Percentiles rank a stretch among this genome's conserved stretches.
Conservation (phyloP, 2,113 vertebrate genomes). For the Maccullochella peelii region DNA sequence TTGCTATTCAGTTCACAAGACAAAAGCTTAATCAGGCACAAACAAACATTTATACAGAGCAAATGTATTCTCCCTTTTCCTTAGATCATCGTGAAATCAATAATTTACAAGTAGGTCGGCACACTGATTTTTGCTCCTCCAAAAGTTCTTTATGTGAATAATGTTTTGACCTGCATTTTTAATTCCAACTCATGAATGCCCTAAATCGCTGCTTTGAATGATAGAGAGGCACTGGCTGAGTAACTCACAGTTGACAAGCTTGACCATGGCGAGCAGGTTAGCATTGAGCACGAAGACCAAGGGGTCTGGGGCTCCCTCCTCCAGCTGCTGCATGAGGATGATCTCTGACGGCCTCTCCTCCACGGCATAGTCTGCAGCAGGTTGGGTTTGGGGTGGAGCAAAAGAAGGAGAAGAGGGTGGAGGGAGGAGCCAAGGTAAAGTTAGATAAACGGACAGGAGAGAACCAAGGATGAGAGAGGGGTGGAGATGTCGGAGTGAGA, state of each 20-base stretch:
- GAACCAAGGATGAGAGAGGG: constrained; percentile 15
- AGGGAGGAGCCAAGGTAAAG: constrained; percentile 21
- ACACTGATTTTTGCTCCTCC: neutral
- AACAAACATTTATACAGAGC: constrained; percentile 7
- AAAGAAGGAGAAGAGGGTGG: neutral
- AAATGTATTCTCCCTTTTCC: constrained; percentile 26
- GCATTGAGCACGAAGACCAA: constrained; percentile 98
- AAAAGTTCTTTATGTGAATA: neutral
- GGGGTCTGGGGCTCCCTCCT: constrained; percentile 94
- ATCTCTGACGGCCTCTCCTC: constrained; percentile 97
- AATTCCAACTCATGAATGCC: neutral
- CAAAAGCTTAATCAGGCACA: constrained; percentile 12
- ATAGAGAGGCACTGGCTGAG: neutral
- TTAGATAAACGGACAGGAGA: neutral
- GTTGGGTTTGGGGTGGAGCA: neutral
- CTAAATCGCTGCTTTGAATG: neutral
- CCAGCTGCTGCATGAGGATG: constrained; percentile 96
- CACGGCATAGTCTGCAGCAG: constrained; percentile 92
- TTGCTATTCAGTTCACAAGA: neutral
- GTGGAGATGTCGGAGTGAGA: constrained; percentile 24
- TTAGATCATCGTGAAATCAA: constrained; percentile 12
- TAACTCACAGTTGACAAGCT: constrained; percentile 99
- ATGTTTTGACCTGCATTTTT: neutral
- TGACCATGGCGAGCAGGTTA: constrained; percentile 98
- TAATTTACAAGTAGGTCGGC: neutral